A percentile compares a stretch with the other conserved stretches of the same genome.
These are phyloP conservation scores for Lithophane ornitopus DNA, from an alignment of 2,888 invertebrate species.

Conservation along the genomic window DNA sequence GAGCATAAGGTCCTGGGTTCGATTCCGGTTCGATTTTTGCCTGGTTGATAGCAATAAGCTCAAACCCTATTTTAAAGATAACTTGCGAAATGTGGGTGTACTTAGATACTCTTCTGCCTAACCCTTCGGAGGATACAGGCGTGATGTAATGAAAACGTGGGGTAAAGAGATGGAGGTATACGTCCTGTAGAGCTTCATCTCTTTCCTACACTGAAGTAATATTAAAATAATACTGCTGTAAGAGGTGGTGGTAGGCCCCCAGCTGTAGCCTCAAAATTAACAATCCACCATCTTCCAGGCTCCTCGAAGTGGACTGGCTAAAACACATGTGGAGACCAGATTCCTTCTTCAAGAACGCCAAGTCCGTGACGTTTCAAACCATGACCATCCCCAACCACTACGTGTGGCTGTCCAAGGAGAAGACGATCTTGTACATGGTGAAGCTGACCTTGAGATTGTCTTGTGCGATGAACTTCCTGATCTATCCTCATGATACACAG, in stretches of 20 bases:
- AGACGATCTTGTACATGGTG: conserved; percentile 91
- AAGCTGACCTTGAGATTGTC: conserved; percentile 97
- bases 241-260: too few species aligned
- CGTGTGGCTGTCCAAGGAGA: conserved; percentile 95
- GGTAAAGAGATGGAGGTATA: too few species aligned
- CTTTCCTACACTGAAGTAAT: too few species aligned
- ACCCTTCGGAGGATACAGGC: not conserved
- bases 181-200: too few species aligned
- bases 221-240: too few species aligned
- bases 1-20: too few species aligned
- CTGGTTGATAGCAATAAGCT: too few species aligned
- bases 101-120: not conserved
- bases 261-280: not conserved
- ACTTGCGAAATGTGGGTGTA: too few species aligned
- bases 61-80: too few species aligned
- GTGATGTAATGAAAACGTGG: not conserved
- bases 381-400: conserved; percentile 99
- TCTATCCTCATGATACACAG: conserved; percentile 98
- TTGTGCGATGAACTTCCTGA: conserved; percentile 98
- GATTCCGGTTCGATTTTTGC: too few species aligned
- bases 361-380: conserved; percentile 97
- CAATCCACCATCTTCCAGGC: conserved; percentile 79
- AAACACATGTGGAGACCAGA: conserved; percentile 98
- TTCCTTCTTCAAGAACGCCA: conserved; percentile 98
- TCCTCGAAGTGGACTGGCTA: conserved; percentile 97